These are phyloP conservation scores for Eupithecia inturbata DNA, from an alignment of 2,888 invertebrate species.

Conservation along the genomic window DNA sequence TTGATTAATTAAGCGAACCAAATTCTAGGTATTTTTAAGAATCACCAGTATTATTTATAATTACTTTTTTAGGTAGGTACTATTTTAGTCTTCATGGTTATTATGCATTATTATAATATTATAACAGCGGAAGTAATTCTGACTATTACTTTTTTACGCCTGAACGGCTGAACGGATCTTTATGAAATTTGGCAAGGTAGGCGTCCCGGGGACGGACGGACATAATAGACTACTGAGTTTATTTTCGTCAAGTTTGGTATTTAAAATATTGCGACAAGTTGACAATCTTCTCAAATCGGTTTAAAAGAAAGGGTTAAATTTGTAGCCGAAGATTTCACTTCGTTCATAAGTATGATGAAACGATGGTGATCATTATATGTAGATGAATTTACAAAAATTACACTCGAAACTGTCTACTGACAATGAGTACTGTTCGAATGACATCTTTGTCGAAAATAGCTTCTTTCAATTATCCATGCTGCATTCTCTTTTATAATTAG, in stretches of 20 bases:
- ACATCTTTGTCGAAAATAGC: neutral
- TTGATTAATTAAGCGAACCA: constrained; percentile 51
- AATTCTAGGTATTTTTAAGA: constrained; percentile 37
- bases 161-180: no score
- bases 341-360: neutral
- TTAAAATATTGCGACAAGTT: neutral
- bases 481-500: neutral
- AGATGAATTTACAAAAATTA: neutral
- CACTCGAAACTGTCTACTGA: neutral
- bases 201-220: no score
- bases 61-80: neutral
- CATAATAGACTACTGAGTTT: no score
- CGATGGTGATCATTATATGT: no score
- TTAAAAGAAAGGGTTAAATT: neutral
- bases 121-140: no score
- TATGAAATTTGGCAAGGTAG: no score
- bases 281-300: neutral
- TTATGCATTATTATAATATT: neutral
- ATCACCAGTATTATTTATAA: constrained; percentile 19
- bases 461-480: neutral
- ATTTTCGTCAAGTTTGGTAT: neutral
- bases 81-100: neutral
- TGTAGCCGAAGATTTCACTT: neutral
- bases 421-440: no score
- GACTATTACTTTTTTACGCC: no score